These are phyloP conservation scores for Eupithecia pulchellata DNA, from an alignment of 2,888 invertebrate species.

Conservation along the genomic window DNA sequence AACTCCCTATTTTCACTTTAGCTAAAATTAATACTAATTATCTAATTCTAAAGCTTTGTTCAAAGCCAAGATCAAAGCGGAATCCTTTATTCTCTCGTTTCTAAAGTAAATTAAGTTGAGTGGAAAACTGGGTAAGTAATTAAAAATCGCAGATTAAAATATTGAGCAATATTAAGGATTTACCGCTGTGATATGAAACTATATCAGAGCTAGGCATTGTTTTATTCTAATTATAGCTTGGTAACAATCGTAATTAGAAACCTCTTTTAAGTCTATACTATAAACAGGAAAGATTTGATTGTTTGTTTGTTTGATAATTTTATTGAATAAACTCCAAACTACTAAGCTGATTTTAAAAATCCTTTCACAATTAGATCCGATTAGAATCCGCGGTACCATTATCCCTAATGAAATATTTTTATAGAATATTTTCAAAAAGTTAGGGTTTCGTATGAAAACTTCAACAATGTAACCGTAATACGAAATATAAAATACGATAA, in stretches of 20 bases:
- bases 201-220: background rate
- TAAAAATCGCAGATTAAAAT: constrained; percentile 5
- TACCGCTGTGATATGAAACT: background rate
- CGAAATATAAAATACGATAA: no score
- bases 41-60: constrained; percentile 58
- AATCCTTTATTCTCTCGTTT: constrained; percentile 56
- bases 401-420: no score
- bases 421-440: no score
- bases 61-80: constrained; percentile 60
- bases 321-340: no score
- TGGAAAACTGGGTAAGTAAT: constrained; percentile 48
- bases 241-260: background rate
- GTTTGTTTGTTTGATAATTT: no score
- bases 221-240: background rate
- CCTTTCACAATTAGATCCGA: no score
- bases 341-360: no score
- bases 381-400: no score
- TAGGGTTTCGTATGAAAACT: no score
- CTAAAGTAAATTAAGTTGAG: constrained; percentile 58
- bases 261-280: no score
- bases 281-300: no score
- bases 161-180: background rate
- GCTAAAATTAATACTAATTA: constrained; percentile 61
- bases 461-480: no score
- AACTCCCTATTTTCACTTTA: constrained; percentile 55